Evolutionary conservation across 2,113 vertebrate species (phyloP), one percentile per base, ranked within the genome.

Genomic region (Charadrius vociferus): DNA sequence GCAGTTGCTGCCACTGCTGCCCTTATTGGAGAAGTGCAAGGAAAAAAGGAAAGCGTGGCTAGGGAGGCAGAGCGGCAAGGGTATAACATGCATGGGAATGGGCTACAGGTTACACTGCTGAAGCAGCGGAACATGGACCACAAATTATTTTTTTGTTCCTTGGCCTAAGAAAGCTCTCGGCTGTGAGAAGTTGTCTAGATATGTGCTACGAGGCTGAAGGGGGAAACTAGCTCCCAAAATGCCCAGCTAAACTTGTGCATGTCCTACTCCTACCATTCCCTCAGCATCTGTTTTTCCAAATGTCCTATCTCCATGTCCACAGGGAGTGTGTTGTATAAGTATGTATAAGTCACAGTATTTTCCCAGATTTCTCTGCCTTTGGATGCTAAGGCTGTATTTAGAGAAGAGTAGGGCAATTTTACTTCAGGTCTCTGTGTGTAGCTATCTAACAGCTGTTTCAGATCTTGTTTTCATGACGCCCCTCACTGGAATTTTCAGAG

Each of bases 301-400:
- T 36, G 37, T 62, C 49, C 23, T 59, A 2, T 14, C 30, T 52
- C 10, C 4, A 8, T 23, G 53, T 4, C 3, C 10, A 30, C 10
- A 82, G 27, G n/a, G 23, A 66, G 2, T 0, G 1, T 34, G 6
- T 15, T 61, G 30, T n/a, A n/a, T n/a, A n/a, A n/a, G n/a, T n/a
- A 15, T 26, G 21, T 62, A 3, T 14, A 86, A 26, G 3, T 62
- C 18, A 19, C 3, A 36, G 41, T 4, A 1, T 12, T 43, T 10
- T 29, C 34, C 34, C n/a, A 56, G 34, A 4, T 77, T 24, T 37
- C 11, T 72, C 14, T 63, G 20, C 12, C 17, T 94, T 71, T 77
- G 39, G 12, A 36, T 72, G 10, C 3, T 82, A 74, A 75, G 6
- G 8, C 5, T 81, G 14, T 27, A 4, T 37, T 43, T 61, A 26